Conservation (phyloP, 2,113 vertebrate genomes). For the Empidonax traillii region DNA sequence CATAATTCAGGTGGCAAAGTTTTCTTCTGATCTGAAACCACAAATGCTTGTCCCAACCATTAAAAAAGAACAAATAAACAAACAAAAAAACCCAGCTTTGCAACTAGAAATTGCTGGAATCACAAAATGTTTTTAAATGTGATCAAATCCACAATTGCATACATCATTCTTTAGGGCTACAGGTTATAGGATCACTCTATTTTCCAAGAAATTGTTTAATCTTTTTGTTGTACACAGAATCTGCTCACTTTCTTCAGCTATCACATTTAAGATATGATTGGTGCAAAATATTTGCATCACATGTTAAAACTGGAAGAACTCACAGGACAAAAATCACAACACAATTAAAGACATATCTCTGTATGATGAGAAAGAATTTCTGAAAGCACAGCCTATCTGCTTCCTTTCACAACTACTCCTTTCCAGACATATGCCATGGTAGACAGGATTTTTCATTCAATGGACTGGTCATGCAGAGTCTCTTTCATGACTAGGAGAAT, state of each 20-base stretch:
- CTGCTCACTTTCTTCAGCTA: background rate
- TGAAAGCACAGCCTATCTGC: background rate
- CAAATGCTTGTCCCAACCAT: background rate
- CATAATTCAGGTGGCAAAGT: background rate
- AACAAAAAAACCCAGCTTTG: background rate
- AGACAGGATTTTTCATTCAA: background rate
- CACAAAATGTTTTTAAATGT: background rate
- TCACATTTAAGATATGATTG: background rate
- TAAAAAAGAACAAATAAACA: background rate
- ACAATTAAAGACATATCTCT: background rate
- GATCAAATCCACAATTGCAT: background rate
- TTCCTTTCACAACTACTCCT: background rate
- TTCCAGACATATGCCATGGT: background rate
- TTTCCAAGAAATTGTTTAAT: background rate
- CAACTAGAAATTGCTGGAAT: background rate
- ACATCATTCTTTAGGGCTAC: background rate
- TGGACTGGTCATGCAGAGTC: background rate
- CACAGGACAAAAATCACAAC: background rate
- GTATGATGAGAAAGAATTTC: background rate
- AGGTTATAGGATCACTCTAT: background rate
- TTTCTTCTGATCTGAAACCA: background rate
- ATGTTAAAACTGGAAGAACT: background rate
- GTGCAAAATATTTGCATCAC: background rate
- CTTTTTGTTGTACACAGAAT: background rate
- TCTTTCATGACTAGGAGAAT: background rate